Evolutionary conservation across 2,797 vertebrate species (phyloP).

Genomic region (Acrossocheilus wenchowensis): DNA sequence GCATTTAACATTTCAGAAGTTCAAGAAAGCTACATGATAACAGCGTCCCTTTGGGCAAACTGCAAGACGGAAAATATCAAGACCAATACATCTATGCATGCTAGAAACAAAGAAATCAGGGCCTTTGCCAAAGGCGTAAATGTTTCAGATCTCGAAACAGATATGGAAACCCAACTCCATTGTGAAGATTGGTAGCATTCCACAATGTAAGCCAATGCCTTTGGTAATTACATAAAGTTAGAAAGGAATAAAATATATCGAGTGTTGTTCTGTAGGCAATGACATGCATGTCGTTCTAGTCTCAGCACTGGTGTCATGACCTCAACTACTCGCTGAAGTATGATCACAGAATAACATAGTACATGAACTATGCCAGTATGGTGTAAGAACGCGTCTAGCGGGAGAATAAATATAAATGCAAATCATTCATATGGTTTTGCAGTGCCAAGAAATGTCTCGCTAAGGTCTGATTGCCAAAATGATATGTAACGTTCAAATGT

Average conservation of each 20-base stretch:
- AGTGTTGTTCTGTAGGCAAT: neutral
- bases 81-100: slow-evolving; percentile 66
- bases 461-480: slow-evolving; percentile 31
- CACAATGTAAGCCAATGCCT: slow-evolving; percentile 35
- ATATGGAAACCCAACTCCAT: slow-evolving; percentile 60
- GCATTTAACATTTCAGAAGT: slow-evolving; percentile 59
- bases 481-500: slow-evolving; percentile 25
- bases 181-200: slow-evolving; percentile 32
- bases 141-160: slow-evolving; percentile 67
- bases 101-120: slow-evolving; percentile 75
- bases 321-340: neutral
- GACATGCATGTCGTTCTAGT: neutral
- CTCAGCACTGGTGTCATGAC: neutral
- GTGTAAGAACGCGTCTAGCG: neutral
- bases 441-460: neutral
- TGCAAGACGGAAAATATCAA: slow-evolving; percentile 63
- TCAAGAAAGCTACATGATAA: slow-evolving; percentile 63
- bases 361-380: neutral
- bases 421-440: slow-evolving; percentile 9
- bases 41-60: slow-evolving; percentile 73
- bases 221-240: slow-evolving; percentile 27
- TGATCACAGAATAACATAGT: neutral
- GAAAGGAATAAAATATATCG: slow-evolving; percentile 30
- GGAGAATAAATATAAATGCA: slow-evolving; percentile 29
- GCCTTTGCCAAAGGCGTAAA: slow-evolving; percentile 69